These are phyloP conservation scores for Megathymus violae DNA, from an alignment of 1,140 invertebrate species.

Conservation along the genomic window DNA sequence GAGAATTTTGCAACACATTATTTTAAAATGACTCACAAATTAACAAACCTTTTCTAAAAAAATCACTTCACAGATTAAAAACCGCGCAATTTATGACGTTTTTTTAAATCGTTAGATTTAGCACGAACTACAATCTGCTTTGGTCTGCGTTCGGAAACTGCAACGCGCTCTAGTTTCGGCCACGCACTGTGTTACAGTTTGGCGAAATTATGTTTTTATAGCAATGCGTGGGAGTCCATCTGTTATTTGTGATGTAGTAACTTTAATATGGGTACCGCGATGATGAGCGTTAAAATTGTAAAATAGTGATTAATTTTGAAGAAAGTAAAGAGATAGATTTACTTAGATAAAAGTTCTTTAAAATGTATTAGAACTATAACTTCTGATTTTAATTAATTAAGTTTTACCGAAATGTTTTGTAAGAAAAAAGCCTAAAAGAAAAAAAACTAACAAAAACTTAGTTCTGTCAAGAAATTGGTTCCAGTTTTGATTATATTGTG, in stretches of 20 bases:
- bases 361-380: too few relatives aligned
- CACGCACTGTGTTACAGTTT: slow-evolving; percentile 46
- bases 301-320: not conserved
- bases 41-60: slow-evolving; percentile 26
- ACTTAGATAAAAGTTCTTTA: too few relatives aligned
- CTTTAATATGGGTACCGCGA: slow-evolving; percentile 5
- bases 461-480: too few relatives aligned
- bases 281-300: slow-evolving; percentile 10
- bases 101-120: slow-evolving; percentile 5
- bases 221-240: slow-evolving; percentile 18
- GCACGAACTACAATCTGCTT: slow-evolving; percentile 10
- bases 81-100: slow-evolving; percentile 10
- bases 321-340: too few relatives aligned
- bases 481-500: too few relatives aligned
- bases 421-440: too few relatives aligned
- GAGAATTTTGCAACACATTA: too few relatives aligned
- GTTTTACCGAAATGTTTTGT: too few relatives aligned
- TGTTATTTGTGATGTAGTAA: slow-evolving; percentile 24
- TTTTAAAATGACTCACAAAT: not conserved
- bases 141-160: slow-evolving; percentile 28
- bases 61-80: slow-evolving; percentile 31
- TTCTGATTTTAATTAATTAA: too few relatives aligned
- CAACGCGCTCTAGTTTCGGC: slow-evolving; percentile 36
- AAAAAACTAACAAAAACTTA: too few relatives aligned
- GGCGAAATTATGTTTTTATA: slow-evolving; percentile 52